Conservation (phyloP, 2,888 invertebrate genomes). For the Tridacna gigas region DNA sequence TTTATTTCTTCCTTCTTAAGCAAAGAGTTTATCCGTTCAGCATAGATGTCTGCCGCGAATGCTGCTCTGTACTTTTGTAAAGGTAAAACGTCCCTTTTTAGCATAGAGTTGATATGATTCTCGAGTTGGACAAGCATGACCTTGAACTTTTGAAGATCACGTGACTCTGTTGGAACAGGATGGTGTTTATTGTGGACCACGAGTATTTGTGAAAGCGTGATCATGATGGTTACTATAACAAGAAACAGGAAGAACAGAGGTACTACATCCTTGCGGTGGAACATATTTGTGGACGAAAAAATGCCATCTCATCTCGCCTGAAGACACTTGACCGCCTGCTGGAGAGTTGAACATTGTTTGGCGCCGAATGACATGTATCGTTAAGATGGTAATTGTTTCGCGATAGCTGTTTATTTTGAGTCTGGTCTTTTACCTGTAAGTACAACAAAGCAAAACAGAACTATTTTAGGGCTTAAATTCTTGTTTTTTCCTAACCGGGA, state of each 20-base stretch:
- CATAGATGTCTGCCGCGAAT: conserved; percentile 36
- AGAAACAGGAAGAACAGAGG: conserved; percentile 45
- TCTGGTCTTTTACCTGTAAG: too few species aligned
- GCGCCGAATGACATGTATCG: neutral
- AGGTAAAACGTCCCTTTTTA: conserved; percentile 43
- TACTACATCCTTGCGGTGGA: conserved; percentile 57
- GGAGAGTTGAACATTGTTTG: conserved; percentile 2
- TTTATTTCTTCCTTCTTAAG: neutral
- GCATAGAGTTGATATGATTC: conserved; percentile 45
- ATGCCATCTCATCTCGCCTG: neutral
- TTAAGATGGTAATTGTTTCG: too few species aligned
- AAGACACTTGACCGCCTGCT: neutral
- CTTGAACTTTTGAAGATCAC: conserved; percentile 36
- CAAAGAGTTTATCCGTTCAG: conserved; percentile 29
- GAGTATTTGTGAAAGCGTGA: conserved; percentile 63
- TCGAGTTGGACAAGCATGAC: conserved; percentile 41
- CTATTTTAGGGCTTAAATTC: too few species aligned
- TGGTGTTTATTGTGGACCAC: conserved; percentile 59
- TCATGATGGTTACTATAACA: conserved; percentile 51
- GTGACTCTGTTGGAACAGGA: conserved; percentile 21
- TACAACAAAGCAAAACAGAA: too few species aligned
- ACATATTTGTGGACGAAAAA: conserved; percentile 34
- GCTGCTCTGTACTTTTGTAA: conserved; percentile 24
- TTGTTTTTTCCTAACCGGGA: too few species aligned
- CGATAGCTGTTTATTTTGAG: too few species aligned